Conservation (phyloP, 2,113 vertebrate genomes). For the Myrmophylax atrothorax region DNA sequence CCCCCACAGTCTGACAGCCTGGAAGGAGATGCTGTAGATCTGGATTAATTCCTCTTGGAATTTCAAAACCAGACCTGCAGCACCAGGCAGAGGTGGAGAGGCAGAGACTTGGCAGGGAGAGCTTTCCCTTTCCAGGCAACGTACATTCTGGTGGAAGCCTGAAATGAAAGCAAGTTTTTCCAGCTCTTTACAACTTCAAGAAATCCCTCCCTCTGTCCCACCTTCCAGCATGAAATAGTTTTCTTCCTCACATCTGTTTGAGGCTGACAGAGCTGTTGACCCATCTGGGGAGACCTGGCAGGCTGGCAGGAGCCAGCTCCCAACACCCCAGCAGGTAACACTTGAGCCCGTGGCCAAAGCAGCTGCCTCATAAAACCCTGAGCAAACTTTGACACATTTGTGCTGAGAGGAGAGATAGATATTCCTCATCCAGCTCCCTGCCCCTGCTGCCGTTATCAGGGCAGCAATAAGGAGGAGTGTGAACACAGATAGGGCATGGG, state of each 20-base stretch:
- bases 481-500: constrained; percentile 52
- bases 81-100: background rate
- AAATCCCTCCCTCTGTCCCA: background rate
- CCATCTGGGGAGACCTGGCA: background rate
- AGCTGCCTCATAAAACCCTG: constrained; percentile 42
- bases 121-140: background rate
- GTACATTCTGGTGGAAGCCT: background rate
- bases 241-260: constrained; percentile 43
- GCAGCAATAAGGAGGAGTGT: constrained; percentile 61
- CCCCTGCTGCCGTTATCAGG: constrained; percentile 18
- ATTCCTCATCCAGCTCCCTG: background rate
- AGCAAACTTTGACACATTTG: constrained; percentile 32
- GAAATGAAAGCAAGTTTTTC: constrained; percentile 14
- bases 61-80: background rate
- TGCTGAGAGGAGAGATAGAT: background rate
- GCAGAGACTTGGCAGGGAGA: background rate
- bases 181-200: constrained; percentile 3
- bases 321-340: constrained; percentile 21
- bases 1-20: background rate
- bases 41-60: background rate
- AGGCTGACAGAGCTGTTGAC: background rate
- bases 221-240: constrained; percentile 17
- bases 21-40: background rate
- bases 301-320: background rate
- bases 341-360: constrained; percentile 18